Evolutionary conservation across 2,888 invertebrate species (phyloP).

Genomic region (Chorisops tibialis): DNA sequence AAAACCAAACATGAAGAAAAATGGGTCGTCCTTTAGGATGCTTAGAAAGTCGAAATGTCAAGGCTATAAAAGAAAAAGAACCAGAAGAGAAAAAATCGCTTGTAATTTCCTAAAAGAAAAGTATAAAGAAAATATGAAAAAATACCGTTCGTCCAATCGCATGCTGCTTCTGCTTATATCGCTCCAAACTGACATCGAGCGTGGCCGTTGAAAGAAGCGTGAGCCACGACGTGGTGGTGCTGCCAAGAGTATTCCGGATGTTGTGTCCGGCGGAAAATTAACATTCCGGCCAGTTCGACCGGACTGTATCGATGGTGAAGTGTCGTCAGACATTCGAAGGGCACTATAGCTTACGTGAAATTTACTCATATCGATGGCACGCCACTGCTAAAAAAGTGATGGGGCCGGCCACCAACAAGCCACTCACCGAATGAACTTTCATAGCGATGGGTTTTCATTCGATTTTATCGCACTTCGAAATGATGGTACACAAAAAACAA

Average conservation of each 20-base stretch:
- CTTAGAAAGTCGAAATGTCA: no score
- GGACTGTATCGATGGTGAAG: constrained; percentile 48
- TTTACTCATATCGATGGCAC: constrained; percentile 46
- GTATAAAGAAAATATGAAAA: neutral
- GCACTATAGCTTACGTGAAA: constrained; percentile 52
- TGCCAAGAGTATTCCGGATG: constrained; percentile 39
- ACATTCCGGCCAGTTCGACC: constrained; percentile 48
- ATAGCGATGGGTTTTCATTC: neutral
- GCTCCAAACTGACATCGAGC: constrained; percentile 86
- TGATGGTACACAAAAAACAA: no score
- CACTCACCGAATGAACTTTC: neutral
- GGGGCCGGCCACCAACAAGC: neutral
- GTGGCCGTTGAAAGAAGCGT: constrained; percentile 56
- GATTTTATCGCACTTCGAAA: neutral
- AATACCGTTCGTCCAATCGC: constrained; percentile 59
- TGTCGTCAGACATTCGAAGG: constrained; percentile 53
- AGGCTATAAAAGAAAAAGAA: no score
- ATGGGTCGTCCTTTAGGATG: no score
- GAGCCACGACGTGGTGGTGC: constrained; percentile 47
- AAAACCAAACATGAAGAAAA: no score
- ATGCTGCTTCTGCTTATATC: constrained; percentile 81
- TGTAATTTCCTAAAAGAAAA: no score
- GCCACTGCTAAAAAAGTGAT: neutral
- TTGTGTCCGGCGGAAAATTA: constrained; percentile 46
- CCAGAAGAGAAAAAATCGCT: no score